Evolutionary conservation across 2,113 vertebrate genomes (phyloP).

Genomic region (Tragulus kanchil): DNA sequence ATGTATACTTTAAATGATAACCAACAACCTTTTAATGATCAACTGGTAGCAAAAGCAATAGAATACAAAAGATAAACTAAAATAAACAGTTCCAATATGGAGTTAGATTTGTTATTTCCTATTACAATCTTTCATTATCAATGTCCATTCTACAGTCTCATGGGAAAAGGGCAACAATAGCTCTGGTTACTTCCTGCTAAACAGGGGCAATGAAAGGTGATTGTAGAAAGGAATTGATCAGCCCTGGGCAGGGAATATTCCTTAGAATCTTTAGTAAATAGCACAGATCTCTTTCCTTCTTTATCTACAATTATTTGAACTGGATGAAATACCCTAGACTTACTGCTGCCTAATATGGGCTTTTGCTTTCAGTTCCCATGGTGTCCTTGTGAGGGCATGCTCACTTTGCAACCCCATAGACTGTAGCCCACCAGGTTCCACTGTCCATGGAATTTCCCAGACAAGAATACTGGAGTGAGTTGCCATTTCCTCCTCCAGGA

Average conservation of each 20-base stretch:
- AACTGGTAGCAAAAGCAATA: not conserved
- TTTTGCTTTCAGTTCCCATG: not conserved
- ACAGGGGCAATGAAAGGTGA: not conserved
- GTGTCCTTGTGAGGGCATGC: not conserved
- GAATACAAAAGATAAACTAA: not conserved
- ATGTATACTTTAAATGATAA: not conserved
- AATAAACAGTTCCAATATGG: not conserved
- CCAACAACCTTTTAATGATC: not conserved
- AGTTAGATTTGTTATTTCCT: not conserved
- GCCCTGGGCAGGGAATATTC: not conserved
- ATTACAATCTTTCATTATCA: not conserved
- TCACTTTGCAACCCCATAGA: not conserved
- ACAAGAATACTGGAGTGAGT: not conserved
- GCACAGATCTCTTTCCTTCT: not conserved
- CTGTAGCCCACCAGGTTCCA: not conserved
- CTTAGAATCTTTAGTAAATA: not conserved
- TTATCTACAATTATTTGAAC: not conserved
- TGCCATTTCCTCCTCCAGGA: not conserved
- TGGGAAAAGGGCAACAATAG: not conserved
- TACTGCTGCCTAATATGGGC: not conserved
- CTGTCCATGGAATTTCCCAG: not conserved
- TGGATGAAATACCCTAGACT: not conserved
- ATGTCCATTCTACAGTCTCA: not conserved
- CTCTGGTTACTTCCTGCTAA: not conserved
- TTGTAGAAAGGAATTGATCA: not conserved